Base-by-base conservation (phyloP, 2,113 vertebrate species). In the Strix aluco region DNA sequence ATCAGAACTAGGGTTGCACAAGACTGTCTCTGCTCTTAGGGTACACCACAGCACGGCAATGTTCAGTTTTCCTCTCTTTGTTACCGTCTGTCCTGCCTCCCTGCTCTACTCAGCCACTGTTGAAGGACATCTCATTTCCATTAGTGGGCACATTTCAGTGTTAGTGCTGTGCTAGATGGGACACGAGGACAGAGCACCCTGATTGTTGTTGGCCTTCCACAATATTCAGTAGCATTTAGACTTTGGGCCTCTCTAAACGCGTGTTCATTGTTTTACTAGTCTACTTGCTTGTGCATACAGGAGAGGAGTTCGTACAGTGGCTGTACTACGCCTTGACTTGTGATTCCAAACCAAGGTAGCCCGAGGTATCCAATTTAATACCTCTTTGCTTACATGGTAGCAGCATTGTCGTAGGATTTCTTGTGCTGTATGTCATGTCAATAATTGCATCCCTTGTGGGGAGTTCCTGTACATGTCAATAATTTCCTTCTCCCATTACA, bases 261-360 rank as follows among this genome's bases (percentile, higher is more conserved):
- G 0, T 81, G 81, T 32, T 75, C 81, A 54, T 69, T 95, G 84
- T 67, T 95, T 96, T 86, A 94, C 62, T 75, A 66, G 77, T 93
- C 66, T 97, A 55, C 90, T 92, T 91, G 93, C 95, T 95, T 96
- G 94, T 95, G 79, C 84, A 92, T 94, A 77, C 91, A 97, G 93
- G 95, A 83, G 85, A 90, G 95, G 88, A 92, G 92, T 47, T 92
- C 66, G 34, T 70, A 95, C 67, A 95, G 82, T 95, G 91, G 47
- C 93, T 93, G 83, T 94, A 82, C 92, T 40, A 75, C 63, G 67
- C 81, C 93, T 96, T 97, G 94, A 66, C 93, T 95, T 96, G 95
- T 90, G 94, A 92, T 90, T 90, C 91, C 97, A 92, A 92, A 92
- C 78, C 91, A 30, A 95, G 95, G 88, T 96, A 95, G 95, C 89